A percentile compares a stretch with the other conserved stretches of the same genome.
Evolutionary conservation across 2,797 vertebrate species (phyloP).

Genomic region (Scolopax bukidnonensis): DNA sequence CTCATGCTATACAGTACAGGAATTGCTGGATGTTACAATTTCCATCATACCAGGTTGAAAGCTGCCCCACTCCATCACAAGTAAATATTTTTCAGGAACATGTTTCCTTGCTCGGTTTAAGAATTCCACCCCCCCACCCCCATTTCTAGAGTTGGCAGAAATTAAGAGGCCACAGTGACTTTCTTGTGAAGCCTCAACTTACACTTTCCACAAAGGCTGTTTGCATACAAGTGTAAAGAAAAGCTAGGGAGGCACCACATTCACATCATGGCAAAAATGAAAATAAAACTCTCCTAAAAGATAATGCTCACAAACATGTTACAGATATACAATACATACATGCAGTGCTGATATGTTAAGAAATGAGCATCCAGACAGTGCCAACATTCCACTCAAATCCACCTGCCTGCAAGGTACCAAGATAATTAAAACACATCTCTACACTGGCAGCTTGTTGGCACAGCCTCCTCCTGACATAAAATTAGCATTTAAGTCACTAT

Average conservation of each 20-base stretch:
- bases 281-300: neutral
- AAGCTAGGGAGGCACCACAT: neutral
- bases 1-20: neutral
- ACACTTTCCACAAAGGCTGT: neutral
- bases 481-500: neutral
- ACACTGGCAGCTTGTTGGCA: neutral
- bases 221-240: neutral
- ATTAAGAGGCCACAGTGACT: neutral
- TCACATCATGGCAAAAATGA: neutral
- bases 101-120: neutral
- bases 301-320: neutral
- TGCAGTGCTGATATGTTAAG: neutral
- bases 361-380: neutral
- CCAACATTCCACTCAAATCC: neutral
- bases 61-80: neutral
- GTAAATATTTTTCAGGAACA: neutral
- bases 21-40: neutral
- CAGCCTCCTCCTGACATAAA: neutral
- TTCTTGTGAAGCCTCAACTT: neutral
- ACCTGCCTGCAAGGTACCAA: neutral
- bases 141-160: neutral
- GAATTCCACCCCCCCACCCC: too few species aligned
- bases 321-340: neutral
- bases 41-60: neutral
- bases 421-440: neutral